Percentiles rank a stretch among this genome's conserved stretches.
Conservation (phyloP, 2,113 vertebrate genomes). For the Epinephelus lanceolatus region DNA sequence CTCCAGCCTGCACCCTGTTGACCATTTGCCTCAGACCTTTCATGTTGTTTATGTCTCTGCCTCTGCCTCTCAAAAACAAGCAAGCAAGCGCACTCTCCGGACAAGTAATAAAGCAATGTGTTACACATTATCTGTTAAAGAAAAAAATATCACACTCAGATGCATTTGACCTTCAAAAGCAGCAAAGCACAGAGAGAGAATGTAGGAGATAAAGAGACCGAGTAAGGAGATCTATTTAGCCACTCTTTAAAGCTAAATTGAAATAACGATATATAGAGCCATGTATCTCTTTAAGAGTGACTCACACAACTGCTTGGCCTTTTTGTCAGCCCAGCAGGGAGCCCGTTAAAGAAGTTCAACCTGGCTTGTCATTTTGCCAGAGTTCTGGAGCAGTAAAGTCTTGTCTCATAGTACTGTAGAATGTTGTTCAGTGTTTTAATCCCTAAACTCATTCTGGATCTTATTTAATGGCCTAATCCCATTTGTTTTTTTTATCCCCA, state of each 20-base stretch:
- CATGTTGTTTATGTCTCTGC: conserved; percentile 16
- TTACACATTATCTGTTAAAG: conserved; percentile 2
- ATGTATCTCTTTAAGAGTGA: not conserved
- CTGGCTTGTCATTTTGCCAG: not conserved
- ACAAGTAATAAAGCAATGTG: conserved; percentile 7
- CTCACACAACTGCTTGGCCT: not conserved
- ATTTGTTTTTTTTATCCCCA: not conserved
- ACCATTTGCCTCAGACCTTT: conserved; percentile 44
- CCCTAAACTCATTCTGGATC: not conserved
- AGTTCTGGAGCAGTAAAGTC: not conserved
- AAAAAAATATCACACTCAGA: conserved; percentile 6
- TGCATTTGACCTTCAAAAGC: conserved; percentile 32
- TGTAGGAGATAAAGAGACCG: not conserved
- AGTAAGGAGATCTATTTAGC: not conserved
- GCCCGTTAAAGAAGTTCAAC: not conserved
- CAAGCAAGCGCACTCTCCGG: conserved; percentile 7
- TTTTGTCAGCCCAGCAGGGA: not conserved
- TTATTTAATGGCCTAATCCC: not conserved
- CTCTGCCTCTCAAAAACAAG: conserved; percentile 15
- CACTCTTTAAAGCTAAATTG: not conserved
- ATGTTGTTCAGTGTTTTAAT: not conserved
- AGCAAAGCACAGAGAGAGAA: not conserved
- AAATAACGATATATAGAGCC: not conserved
- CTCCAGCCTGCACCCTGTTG: conserved; percentile 12
- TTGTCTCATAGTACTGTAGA: not conserved